These are phyloP conservation scores for Drosophila tsacasi DNA, from an alignment of 1,140 invertebrate genomes.

Conservation along the genomic window DNA sequence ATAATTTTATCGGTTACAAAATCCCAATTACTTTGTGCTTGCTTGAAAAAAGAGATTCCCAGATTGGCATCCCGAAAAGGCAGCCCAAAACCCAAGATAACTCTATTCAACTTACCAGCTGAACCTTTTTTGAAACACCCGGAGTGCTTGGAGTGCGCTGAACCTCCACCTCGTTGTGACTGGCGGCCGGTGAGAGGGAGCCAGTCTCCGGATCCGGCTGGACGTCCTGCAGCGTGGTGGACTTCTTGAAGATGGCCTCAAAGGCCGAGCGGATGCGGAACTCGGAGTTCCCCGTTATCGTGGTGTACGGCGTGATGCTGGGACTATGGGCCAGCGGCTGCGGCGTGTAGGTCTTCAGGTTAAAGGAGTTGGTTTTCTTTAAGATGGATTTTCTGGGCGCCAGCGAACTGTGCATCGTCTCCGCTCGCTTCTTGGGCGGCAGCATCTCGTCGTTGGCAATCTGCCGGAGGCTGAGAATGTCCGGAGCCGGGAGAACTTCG, in stretches of 20 bases:
- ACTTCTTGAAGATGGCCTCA: constrained; percentile 95
- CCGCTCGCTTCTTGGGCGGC: constrained; percentile 79
- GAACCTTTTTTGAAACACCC: constrained; percentile 93
- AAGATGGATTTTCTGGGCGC: constrained; percentile 94
- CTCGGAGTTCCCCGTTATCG: constrained; percentile 94
- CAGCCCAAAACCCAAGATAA: not conserved
- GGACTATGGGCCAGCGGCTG: constrained; percentile 89
- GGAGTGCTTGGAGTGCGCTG: constrained; percentile 89
- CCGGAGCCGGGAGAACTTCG: constrained; percentile 88
- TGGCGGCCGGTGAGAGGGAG: constrained; percentile 61
- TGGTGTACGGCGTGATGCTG: constrained; percentile 91
- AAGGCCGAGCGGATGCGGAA: constrained; percentile 92
- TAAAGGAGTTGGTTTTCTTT: constrained; percentile 97
- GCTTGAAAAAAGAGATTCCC: constrained; percentile 57
- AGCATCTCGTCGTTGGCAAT: constrained; percentile 85
- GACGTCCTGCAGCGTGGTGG: constrained; percentile 93
- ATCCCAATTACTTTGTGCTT: constrained; percentile 78
- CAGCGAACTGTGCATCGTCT: constrained; percentile 86
- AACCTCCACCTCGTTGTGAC: constrained; percentile 71
- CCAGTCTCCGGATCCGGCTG: constrained; percentile 89
- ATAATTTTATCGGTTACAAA: constrained; percentile 75
- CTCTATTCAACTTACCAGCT: constrained; percentile 89
- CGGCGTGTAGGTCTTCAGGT: constrained; percentile 88
- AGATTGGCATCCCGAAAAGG: not conserved
- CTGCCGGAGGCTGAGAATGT: constrained; percentile 86